Evolutionary conservation across 2,113 vertebrate species (phyloP), one percentile per base, ranked within the genome.

Genomic region (Eleginops maclovinus): DNA sequence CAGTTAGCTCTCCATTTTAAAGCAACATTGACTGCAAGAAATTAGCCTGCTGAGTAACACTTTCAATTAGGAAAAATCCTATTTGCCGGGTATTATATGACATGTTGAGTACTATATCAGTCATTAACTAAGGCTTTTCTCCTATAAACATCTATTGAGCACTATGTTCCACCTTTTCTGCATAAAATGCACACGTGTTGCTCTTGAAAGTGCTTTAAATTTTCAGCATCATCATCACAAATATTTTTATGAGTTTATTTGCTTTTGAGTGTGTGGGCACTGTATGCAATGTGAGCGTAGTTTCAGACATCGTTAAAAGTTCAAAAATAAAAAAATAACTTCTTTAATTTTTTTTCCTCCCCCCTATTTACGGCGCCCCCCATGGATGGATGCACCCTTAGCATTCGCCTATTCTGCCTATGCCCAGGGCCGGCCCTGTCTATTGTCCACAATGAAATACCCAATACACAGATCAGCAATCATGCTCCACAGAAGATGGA

Each of bases 11-110:
- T 56, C 36, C 51, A 22, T 53, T 75, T 74, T 51, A 40, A 68
- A 76, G 21, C 0, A 22, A n/a, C 13, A 24, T 2, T 62, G 58
- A 66, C 40, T 15, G 12, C 13, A 67, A 71, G 19, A 62, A 49
- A 65, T 68, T 3, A 68, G 72, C 26, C 59, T 53, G 53, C 1
- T 64, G 41, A 63, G 28, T 55, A 51, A 56, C 17, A 66, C 63
- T 81, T 70, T 60, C 54, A 65, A 86, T 84, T 80, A 61, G 63
- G 68, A 22, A 61, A 8, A 85, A 86, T 78, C 74, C 71, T 66
- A 63, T 86, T 81, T 66, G 56, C 40, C 19, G 31, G 24, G 60
- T 87, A 81, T 86, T 83, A 79, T 19, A 31, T 41, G 71, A 65
- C 49, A 59, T 66, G 63, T 81, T 66, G 75, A 55, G 15, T 54